A percentile compares a stretch with the other conserved stretches of the same genome.
Evolutionary conservation across 2,113 vertebrate species (phyloP).

Genomic region (Pterocles burchelli): DNA sequence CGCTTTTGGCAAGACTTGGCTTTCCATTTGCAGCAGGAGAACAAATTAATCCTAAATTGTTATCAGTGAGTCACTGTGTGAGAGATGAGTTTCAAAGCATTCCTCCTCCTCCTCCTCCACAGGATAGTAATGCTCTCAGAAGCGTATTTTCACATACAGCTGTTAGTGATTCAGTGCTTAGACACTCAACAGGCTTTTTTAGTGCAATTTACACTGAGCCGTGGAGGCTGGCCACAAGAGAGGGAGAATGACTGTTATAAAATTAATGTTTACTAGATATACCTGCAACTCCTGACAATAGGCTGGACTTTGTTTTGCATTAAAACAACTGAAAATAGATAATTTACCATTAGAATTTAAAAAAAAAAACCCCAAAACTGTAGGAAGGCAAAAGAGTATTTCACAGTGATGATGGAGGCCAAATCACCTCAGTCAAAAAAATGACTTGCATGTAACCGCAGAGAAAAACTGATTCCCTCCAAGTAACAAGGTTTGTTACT

Average conservation of each 20-base stretch:
- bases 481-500: background rate
- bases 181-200: background rate
- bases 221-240: background rate
- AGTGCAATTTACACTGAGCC: background rate
- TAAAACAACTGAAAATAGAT: background rate
- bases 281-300: background rate
- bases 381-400: background rate
- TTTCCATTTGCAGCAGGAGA: background rate
- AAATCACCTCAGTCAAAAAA: background rate
- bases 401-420: background rate
- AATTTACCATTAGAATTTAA: background rate
- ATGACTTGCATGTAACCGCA: background rate
- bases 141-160: background rate
- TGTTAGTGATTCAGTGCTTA: constrained; percentile 17
- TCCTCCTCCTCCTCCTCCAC: background rate
- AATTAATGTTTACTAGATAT: background rate
- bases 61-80: background rate
- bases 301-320: background rate
- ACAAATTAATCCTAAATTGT: background rate
- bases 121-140: background rate
- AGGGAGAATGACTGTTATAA: background rate
- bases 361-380: background rate
- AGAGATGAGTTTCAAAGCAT: constrained; percentile 49
- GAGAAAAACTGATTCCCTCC: background rate
- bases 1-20: background rate